Evolutionary conservation across 2,797 vertebrate species (phyloP).

Genomic region (Pseudocheirus occidentalis): DNA sequence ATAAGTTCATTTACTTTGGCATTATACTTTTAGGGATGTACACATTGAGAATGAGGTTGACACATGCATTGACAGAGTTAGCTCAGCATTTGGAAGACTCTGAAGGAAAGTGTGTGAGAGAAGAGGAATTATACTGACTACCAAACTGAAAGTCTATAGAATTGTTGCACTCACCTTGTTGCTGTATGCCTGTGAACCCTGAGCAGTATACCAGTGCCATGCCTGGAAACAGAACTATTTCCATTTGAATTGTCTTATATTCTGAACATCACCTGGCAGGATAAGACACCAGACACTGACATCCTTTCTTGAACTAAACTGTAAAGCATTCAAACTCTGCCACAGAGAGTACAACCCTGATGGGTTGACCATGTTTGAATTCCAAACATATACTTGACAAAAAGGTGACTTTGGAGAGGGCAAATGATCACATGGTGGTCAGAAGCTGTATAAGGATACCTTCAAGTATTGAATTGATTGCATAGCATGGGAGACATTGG

Average conservation of each 20-base stretch:
- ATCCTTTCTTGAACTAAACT: background rate
- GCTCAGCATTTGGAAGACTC: background rate
- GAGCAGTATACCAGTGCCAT: too few relatives aligned
- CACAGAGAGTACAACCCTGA: background rate
- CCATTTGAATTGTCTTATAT: too few relatives aligned
- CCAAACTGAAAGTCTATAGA: too few relatives aligned
- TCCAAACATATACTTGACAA: background rate
- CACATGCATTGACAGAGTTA: background rate
- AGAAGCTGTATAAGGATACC: background rate
- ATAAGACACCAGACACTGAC: too few relatives aligned
- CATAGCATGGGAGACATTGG: background rate
- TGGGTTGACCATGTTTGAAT: background rate
- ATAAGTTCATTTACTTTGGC: background rate
- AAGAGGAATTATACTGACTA: too few relatives aligned
- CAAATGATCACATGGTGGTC: background rate
- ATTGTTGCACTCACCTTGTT: too few relatives aligned
- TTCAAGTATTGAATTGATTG: background rate
- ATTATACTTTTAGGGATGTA: background rate
- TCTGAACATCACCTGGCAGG: too few relatives aligned
- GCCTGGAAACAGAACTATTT: too few relatives aligned
- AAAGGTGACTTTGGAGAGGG: background rate
- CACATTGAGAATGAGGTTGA: background rate
- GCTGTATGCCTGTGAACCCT: too few relatives aligned
- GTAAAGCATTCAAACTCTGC: background rate
- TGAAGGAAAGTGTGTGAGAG: background rate